phyloP scores from a whole-genome alignment of 2,797 vertebrate species.

The Chromobotia macracanthus region DNA sequence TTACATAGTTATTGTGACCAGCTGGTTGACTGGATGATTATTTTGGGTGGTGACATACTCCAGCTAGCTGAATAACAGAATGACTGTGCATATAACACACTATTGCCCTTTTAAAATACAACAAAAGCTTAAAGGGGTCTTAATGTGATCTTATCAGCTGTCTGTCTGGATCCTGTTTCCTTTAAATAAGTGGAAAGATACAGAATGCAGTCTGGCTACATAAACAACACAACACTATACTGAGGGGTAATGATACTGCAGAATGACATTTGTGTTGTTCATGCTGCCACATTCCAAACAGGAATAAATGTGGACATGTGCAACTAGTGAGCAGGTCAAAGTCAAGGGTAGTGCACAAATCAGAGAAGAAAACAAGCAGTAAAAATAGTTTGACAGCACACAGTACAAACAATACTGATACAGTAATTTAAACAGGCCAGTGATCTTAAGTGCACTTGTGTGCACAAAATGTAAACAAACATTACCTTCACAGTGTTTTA shows the following conservation, averaged over 20 bases:
- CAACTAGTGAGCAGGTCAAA: conserved; percentile 34
- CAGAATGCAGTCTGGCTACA: background rate
- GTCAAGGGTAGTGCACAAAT: conserved; percentile 41
- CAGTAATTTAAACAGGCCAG: background rate
- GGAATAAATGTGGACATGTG: conserved; percentile 44
- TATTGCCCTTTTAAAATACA: conserved; percentile 34
- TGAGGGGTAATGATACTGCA: conserved; percentile 24
- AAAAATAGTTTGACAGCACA: conserved; percentile 9
- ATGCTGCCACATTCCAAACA: conserved; percentile 38
- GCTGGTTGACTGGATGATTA: conserved; percentile 53
- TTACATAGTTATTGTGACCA: conserved; percentile 52
- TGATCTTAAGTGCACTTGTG: background rate
- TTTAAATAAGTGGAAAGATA: background rate
- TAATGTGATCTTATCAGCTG: conserved; percentile 17
- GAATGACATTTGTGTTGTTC: conserved; percentile 40
- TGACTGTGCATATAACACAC: conserved; percentile 9
- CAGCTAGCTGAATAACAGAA: background rate
- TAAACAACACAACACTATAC: background rate
- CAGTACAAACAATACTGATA: background rate
- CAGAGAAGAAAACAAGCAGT: conserved; percentile 26
- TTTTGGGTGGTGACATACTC: conserved; percentile 65
- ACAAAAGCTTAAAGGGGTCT: conserved; percentile 11
- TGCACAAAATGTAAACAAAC: too few relatives aligned
- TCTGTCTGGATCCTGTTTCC: background rate
- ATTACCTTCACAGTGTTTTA: too few relatives aligned